These are phyloP conservation scores for Mesorhabditis spiculigera DNA, from an alignment of 2,888 invertebrate genomes.

Conservation along the genomic window DNA sequence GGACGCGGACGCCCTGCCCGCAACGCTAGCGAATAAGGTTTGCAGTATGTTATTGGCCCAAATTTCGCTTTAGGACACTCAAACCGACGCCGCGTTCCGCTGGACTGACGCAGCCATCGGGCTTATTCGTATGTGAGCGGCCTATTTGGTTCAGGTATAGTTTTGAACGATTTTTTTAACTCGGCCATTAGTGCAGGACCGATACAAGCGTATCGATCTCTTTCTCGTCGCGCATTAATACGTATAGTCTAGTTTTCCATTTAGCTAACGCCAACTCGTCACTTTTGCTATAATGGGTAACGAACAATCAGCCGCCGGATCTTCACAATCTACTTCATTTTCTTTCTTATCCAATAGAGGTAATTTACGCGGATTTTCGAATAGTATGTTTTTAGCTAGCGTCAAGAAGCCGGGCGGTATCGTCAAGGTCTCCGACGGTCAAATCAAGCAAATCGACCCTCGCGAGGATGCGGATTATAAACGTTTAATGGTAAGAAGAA, in stretches of 20 bases:
- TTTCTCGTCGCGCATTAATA: too few relatives aligned
- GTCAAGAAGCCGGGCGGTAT: conserved; percentile 32
- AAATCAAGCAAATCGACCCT: conserved; percentile 20
- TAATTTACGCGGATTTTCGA: conserved; percentile 6
- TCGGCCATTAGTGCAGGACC: too few relatives aligned
- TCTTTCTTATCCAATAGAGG: conserved; percentile 43
- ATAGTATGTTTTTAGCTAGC: conserved; percentile 16
- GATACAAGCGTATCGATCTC: too few relatives aligned
- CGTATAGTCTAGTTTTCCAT: not conserved
- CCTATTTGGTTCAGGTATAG: not conserved
- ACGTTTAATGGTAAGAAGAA: conserved; percentile 19
- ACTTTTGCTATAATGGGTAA: conserved; percentile 31
- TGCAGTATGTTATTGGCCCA: not conserved
- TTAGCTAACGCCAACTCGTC: not conserved
- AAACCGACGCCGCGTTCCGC: conserved; percentile 21
- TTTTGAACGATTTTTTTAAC: too few relatives aligned
- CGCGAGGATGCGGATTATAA: conserved; percentile 36
- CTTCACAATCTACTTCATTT: conserved; percentile 21
- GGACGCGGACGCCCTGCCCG: conserved; percentile 39
- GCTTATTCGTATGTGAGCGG: conserved; percentile 26
- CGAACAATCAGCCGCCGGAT: conserved; percentile 24
- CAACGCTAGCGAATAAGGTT: conserved; percentile 11
- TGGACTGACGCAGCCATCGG: conserved; percentile 36
- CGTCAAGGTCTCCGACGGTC: conserved; percentile 31
- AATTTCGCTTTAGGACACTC: conserved; percentile 15